phyloP scores from a whole-genome alignment of 2,113 vertebrate genomes.

The Zeus faber region DNA sequence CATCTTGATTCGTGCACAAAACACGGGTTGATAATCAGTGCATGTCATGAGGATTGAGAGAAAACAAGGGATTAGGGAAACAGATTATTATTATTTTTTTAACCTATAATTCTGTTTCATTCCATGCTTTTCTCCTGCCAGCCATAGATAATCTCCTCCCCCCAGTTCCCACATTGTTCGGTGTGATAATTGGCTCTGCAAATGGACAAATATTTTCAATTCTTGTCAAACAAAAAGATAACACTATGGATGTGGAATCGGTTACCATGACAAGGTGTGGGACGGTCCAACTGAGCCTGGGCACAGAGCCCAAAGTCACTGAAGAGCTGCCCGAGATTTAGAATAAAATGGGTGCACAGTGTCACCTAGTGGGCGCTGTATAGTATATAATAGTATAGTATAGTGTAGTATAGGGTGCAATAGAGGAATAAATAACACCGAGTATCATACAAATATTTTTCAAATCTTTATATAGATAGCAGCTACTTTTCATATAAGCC shows the following conservation, averaged over 20 bases:
- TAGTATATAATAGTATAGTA: not conserved
- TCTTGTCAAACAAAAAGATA: slow-evolving; percentile 28
- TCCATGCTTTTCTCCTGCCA: not conserved
- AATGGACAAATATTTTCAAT: slow-evolving; percentile 29
- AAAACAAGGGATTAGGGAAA: not conserved
- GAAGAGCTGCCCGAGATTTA: not conserved
- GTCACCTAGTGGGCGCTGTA: slow-evolving; percentile 57
- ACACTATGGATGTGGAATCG: slow-evolving; percentile 20
- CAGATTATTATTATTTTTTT: not conserved
- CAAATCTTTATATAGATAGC: no score
- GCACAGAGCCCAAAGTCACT: slow-evolving; percentile 8
- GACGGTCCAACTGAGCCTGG: slow-evolving; percentile 15
- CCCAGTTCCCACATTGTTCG: slow-evolving; percentile 15
- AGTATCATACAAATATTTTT: no score
- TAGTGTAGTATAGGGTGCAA: not conserved
- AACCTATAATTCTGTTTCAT: slow-evolving; percentile 7
- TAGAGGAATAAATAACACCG: no score
- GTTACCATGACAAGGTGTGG: slow-evolving; percentile 18
- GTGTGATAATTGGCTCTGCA: slow-evolving; percentile 46
- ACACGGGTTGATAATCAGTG: not conserved
- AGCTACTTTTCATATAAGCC: no score
- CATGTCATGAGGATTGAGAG: not conserved
- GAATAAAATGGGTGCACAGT: slow-evolving; percentile 38
- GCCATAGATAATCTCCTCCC: slow-evolving; percentile 4
- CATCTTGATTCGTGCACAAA: not conserved